Evolutionary conservation across 2,888 invertebrate species (phyloP).

Genomic region (Macrosoma leucophasiata): DNA sequence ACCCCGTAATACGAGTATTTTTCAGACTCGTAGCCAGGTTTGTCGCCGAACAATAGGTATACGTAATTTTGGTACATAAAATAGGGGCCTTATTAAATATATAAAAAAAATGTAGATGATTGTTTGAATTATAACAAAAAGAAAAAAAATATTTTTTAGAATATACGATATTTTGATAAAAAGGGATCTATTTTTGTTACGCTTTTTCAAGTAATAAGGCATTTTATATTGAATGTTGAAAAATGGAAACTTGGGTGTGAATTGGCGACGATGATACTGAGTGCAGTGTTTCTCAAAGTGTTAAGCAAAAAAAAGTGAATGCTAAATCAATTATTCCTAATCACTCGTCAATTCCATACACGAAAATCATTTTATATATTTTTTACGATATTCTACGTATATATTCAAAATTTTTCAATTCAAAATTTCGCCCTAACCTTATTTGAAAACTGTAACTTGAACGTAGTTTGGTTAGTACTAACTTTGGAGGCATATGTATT

Average conservation of each 20-base stretch:
- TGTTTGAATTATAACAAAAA: conserved; percentile 45
- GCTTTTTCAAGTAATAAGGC: conserved; percentile 52
- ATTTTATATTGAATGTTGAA: conserved; percentile 46
- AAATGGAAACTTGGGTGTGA: conserved; percentile 15
- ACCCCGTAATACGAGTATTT: too few species aligned
- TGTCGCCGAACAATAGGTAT: conserved; percentile 49
- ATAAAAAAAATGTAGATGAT: conserved; percentile 37
- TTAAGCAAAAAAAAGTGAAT: not conserved
- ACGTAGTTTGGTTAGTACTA: conserved; percentile 14
- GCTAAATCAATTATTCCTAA: too few species aligned
- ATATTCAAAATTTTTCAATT: conserved; percentile 3
- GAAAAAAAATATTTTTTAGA: conserved; percentile 52
- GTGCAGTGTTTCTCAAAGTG: conserved; percentile 1
- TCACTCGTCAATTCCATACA: too few species aligned
- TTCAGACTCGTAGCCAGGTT: conserved; percentile 39
- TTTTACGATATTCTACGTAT: conserved; percentile 6
- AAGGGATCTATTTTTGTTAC: conserved; percentile 72
- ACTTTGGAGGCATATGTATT: too few species aligned
- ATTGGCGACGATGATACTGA: conserved; percentile 4
- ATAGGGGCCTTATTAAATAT: conserved; percentile 57
- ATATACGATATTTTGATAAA: conserved; percentile 52
- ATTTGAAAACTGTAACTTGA: not conserved
- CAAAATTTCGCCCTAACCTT: too few species aligned
- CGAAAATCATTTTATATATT: too few species aligned
- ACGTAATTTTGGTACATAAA: conserved; percentile 66